phyloP scores from a whole-genome alignment of 2,113 vertebrate species.

The Pterocles gutturalis region DNA sequence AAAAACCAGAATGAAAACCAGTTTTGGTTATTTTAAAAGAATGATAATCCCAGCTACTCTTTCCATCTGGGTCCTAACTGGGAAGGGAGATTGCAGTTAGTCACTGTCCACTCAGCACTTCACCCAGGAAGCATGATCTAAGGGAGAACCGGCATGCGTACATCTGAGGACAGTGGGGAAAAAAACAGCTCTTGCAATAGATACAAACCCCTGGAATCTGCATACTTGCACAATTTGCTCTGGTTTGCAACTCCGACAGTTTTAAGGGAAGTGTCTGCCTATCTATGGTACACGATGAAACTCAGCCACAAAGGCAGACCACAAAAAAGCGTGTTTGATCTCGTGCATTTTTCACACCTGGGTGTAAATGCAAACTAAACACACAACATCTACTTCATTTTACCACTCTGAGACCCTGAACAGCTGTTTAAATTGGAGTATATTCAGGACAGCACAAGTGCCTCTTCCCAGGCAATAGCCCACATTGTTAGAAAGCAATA shows the following conservation, averaged over 20 bases:
- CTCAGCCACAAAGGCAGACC: not conserved
- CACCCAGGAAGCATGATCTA: not conserved
- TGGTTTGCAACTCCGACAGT: not conserved
- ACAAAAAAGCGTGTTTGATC: not conserved
- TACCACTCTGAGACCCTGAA: not conserved
- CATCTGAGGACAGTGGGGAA: not conserved
- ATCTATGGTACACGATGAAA: not conserved
- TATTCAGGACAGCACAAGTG: not conserved
- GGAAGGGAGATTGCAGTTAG: not conserved
- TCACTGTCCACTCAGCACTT: constrained; percentile 14
- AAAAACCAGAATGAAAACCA: not conserved
- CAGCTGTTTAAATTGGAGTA: not conserved
- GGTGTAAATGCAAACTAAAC: not conserved
- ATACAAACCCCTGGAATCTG: constrained; percentile 34
- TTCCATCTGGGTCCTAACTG: not conserved
- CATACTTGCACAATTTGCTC: constrained; percentile 18
- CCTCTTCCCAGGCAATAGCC: not conserved
- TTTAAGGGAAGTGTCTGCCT: constrained; percentile 28
- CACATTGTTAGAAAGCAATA: not conserved
- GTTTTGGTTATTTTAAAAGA: not conserved
- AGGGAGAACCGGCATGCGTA: fast-evolving
- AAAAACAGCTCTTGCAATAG: not conserved
- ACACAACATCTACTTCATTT: not conserved
- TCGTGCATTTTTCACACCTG: not conserved
- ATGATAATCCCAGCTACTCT: not conserved